Conservation (phyloP, 2,888 invertebrate genomes). For the Hirudinaria manillensis region DNA sequence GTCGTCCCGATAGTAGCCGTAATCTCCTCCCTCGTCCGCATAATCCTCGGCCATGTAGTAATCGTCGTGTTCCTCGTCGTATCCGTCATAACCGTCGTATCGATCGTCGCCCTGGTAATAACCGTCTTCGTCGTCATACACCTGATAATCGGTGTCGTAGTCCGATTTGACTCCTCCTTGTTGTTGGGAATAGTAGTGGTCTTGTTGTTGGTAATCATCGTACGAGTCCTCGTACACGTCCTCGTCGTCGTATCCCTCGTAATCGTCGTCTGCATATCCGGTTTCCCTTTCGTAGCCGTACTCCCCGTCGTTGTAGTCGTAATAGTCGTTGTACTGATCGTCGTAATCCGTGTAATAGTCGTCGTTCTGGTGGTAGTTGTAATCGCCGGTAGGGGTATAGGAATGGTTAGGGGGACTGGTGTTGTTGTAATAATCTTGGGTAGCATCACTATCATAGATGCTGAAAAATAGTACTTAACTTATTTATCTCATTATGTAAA, state of each 20-base stretch:
- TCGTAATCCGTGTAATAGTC: constrained; percentile 27
- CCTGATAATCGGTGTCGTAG: constrained; percentile 3
- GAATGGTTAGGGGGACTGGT: constrained; percentile 40
- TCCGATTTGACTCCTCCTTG: constrained; percentile 3
- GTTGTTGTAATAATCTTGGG: constrained; percentile 37
- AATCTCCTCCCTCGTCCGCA: constrained; percentile 1
- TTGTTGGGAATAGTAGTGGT: constrained; percentile 16
- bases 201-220: constrained; percentile 22
- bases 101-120: constrained; percentile 28
- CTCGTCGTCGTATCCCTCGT: constrained; percentile 8
- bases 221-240: constrained; percentile 24
- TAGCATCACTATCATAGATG: constrained; percentile 39
- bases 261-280: constrained; percentile 21
- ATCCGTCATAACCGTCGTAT: constrained; percentile 21
- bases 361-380: constrained; percentile 8
- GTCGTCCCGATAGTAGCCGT: constrained; percentile 19
- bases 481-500: neutral
- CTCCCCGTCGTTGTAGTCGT: constrained; percentile 23
- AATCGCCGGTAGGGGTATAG: constrained; percentile 38
- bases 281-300: constrained; percentile 26
- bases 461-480: constrained; percentile 30
- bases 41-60: neutral
- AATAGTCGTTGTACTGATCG: constrained; percentile 31
- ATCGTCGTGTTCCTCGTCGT: constrained; percentile 22
- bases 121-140: constrained; percentile 10